A percentile compares a stretch with the other conserved stretches of the same genome.
phyloP scores from a whole-genome alignment of 2,113 vertebrate genomes.

The Spheniscus mendiculus region DNA sequence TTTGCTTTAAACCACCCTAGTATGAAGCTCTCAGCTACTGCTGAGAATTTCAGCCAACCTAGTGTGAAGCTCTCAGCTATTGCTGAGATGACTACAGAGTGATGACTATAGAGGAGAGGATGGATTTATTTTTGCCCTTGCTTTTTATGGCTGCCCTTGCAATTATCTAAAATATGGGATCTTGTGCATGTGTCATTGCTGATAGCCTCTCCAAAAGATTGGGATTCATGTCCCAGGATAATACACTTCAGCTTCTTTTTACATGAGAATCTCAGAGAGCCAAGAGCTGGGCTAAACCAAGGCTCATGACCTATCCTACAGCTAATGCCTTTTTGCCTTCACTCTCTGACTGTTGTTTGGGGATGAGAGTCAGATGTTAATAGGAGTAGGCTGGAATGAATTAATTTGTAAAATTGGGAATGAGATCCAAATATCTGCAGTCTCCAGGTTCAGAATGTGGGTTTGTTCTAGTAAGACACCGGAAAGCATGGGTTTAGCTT shows the following conservation, averaged over 20 bases:
- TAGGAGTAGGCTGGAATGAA: background rate
- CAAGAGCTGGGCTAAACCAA: background rate
- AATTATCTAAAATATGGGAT: background rate
- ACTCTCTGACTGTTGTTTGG: background rate
- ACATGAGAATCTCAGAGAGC: background rate
- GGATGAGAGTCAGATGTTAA: background rate
- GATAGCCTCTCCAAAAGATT: background rate
- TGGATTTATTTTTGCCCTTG: conserved; percentile 6
- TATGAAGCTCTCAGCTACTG: background rate
- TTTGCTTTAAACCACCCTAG: background rate
- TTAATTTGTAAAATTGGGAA: background rate
- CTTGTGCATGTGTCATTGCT: background rate
- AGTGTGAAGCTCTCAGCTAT: background rate
- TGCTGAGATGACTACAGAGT: background rate
- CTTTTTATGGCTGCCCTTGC: background rate
- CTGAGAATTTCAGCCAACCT: background rate
- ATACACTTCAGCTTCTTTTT: background rate
- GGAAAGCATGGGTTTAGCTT: background rate
- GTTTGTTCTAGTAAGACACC: background rate
- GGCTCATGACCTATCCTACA: background rate
- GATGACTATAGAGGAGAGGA: background rate
- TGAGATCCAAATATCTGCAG: background rate
- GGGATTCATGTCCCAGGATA: background rate
- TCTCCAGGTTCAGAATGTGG: background rate
- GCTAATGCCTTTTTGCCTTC: background rate